Base-by-base conservation (phyloP, 2,888 invertebrate genomes). In the Phorcus lineatus region DNA sequence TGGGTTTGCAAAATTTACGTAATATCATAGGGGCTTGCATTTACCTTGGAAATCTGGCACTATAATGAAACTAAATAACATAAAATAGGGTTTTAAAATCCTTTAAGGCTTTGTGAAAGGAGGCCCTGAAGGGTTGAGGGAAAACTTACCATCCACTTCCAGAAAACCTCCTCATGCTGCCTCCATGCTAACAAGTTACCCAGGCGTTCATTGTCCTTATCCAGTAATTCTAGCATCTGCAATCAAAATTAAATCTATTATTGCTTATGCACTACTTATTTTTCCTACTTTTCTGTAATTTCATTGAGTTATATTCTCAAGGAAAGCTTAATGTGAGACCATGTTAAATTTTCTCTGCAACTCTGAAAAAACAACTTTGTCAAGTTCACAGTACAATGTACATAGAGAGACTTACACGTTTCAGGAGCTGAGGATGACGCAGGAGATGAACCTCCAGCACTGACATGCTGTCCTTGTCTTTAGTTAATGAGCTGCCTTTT, bases 71-170 rank as follows among this genome's bases (percentile, higher is more conserved):
- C n/a, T n/a, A n/a, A n/a, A n/a, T n/a, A n/a, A n/a, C n/a, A n/a
- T n/a, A n/a, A n/a, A n/a, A n/a, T n/a, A n/a, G n/a, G n/a, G n/a
- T 36, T 36, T 36, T 7, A 2, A 36, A 2, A 36, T 36, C 36
- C 2, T 36, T 36, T 36, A 36, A n/a, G n/a, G n/a, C n/a, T n/a
- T n/a, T n/a, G n/a, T n/a, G n/a, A n/a, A 2, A 36, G 36, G 7
- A 7, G 7, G 36, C 55, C 40, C 2, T 74, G 9, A 22, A 77
- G 31, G 2, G 22, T n/a, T 4, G 3, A 17, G 40, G 40, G 7
- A 47, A 19, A n/a, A 28, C 70, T 79, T 80, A 90, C 90, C 92
- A 92, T 92, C 92, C 92, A 92, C 77, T 90, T 90, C 92, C 92
- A 92, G 83, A 92, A 92, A 17, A 89, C 79, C 57, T 90, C 88